These are phyloP conservation scores for Meloe dianella DNA, from an alignment of 2,888 invertebrate species.

Conservation along the genomic window DNA sequence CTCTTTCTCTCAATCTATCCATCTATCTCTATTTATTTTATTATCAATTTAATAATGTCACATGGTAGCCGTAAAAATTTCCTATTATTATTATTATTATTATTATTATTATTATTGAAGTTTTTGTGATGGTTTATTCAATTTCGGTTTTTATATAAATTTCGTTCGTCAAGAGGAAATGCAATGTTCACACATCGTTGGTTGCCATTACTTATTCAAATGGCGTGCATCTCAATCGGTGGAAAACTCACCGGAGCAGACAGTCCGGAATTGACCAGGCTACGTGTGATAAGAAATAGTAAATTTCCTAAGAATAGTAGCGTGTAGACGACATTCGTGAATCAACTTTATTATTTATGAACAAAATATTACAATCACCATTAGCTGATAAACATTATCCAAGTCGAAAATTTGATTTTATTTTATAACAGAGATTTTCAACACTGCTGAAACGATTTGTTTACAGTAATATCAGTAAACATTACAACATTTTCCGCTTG, in stretches of 20 bases:
- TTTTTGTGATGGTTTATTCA: too few species aligned
- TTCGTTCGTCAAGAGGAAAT: slow-evolving; percentile 16
- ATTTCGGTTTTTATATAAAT: slow-evolving; percentile 7
- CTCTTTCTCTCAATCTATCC: slow-evolving; percentile 8
- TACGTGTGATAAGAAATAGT: slow-evolving; percentile 48
- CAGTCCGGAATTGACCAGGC: slow-evolving; percentile 49
- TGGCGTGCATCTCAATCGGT: slow-evolving; percentile 49
- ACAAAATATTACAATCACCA: background rate
- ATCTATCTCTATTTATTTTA: background rate
- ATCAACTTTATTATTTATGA: background rate
- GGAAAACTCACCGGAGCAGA: slow-evolving; percentile 45
- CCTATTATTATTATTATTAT: background rate
- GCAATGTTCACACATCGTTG: slow-evolving; percentile 47
- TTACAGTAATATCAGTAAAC: background rate
- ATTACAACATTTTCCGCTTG: background rate
- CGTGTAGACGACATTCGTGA: slow-evolving; percentile 24
- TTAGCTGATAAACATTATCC: background rate
- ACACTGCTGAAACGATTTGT: background rate
- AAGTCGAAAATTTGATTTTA: background rate
- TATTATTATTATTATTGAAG: background rate
- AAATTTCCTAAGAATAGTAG: slow-evolving; percentile 41
- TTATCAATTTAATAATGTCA: background rate
- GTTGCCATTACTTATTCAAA: slow-evolving; percentile 49
- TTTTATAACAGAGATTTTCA: background rate
- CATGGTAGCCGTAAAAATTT: background rate